Percentiles rank a stretch among this genome's conserved stretches.
Evolutionary conservation across 2,113 vertebrate species (phyloP).

Genomic region (Psittacara wagleri): DNA sequence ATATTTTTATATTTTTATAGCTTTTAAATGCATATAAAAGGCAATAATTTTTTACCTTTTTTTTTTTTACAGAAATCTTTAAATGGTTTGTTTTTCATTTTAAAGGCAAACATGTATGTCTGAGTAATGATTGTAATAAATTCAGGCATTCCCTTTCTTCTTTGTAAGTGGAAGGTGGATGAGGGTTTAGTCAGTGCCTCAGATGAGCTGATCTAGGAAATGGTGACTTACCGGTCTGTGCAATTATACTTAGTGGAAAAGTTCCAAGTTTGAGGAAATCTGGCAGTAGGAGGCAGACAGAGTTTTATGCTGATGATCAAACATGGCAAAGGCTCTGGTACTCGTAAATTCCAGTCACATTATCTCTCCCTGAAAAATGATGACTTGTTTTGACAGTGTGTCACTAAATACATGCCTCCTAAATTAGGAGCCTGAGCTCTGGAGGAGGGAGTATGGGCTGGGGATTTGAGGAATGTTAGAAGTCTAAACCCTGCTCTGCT

Average conservation of each 20-base stretch:
- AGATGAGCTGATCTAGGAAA: slow-evolving; percentile 3
- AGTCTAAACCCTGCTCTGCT: neutral
- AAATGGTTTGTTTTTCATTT: neutral
- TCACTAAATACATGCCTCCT: slow-evolving; percentile 28
- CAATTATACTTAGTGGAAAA: neutral
- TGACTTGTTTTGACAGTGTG: slow-evolving; percentile 40
- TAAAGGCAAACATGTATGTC: neutral
- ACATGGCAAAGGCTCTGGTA: slow-evolving; percentile 42
- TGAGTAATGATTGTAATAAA: neutral
- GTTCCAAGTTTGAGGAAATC: neutral
- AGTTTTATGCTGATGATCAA: slow-evolving; percentile 13
- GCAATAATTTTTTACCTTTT: neutral
- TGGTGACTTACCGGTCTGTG: neutral
- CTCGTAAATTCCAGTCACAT: slow-evolving; percentile 53
- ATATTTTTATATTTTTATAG: neutral
- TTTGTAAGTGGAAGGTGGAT: neutral
- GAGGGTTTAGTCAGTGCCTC: neutral
- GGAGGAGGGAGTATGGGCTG: neutral
- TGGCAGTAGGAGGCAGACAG: slow-evolving; percentile 3
- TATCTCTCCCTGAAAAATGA: slow-evolving; percentile 18
- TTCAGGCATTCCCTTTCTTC: neutral
- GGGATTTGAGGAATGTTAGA: neutral
- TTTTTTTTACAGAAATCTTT: neutral
- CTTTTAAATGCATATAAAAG: neutral
- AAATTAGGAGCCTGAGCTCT: slow-evolving; percentile 7